phyloP scores from a whole-genome alignment of 1,140 invertebrate species.

The Drosophila oshimai region DNA sequence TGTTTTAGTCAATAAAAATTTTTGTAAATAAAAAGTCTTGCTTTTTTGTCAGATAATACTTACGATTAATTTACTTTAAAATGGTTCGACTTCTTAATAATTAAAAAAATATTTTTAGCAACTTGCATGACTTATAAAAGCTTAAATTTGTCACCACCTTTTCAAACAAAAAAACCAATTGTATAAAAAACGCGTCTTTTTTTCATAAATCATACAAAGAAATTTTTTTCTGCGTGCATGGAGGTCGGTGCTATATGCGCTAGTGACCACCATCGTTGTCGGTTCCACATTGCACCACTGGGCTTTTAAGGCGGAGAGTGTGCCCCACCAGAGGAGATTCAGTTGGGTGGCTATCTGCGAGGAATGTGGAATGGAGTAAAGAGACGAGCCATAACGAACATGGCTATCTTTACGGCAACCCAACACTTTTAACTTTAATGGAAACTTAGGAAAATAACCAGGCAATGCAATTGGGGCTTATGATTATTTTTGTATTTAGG shows the following conservation, averaged over 20 bases:
- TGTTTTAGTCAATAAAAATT: too few species aligned
- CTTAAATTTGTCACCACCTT: too few species aligned
- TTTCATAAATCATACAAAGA: too few species aligned
- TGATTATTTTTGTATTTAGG: too few species aligned
- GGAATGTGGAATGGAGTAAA: constrained; percentile 14
- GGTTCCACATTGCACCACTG: constrained; percentile 1
- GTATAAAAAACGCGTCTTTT: too few species aligned
- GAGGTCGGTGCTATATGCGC: neutral
- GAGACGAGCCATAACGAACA: constrained; percentile 22
- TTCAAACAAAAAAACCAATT: too few species aligned
- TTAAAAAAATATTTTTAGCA: too few species aligned
- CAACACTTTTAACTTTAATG: constrained; percentile 14
- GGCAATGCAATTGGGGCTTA: neutral
- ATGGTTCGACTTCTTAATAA: too few species aligned
- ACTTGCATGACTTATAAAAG: too few species aligned
- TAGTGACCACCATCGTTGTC: constrained; percentile 22
- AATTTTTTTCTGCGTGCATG: neutral
- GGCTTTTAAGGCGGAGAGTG: neutral
- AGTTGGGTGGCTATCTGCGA: constrained; percentile 26
- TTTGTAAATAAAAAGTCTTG: too few species aligned
- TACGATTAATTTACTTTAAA: too few species aligned
- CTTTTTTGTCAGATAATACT: too few species aligned
- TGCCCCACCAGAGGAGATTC: constrained; percentile 9
- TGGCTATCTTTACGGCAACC: constrained; percentile 2
- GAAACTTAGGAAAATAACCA: neutral